Evolutionary conservation across 1,140 invertebrate species (phyloP).

Genomic region (Linepithema humile): DNA sequence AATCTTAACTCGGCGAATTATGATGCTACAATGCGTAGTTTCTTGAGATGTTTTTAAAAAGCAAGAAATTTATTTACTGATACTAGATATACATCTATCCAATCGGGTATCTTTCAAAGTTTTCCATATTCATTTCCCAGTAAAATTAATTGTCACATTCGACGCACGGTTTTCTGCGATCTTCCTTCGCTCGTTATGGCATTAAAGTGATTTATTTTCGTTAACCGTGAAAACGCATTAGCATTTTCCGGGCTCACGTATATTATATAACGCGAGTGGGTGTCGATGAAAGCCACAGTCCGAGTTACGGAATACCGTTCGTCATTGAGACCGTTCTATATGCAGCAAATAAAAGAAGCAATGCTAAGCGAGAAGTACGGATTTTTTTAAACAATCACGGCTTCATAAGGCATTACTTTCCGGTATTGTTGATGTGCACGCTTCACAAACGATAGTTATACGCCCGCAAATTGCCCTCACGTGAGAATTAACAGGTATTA

Average conservation of each 20-base stretch:
- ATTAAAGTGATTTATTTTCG: background rate
- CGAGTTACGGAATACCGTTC: conserved; percentile 52
- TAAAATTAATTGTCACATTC: background rate
- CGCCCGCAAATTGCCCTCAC: conserved; percentile 36
- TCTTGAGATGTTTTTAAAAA: background rate
- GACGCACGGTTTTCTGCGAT: background rate
- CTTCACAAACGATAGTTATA: conserved; percentile 38
- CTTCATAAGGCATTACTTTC: too few relatives aligned
- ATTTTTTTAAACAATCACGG: background rate
- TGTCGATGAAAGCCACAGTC: conserved; percentile 69
- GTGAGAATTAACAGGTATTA: conserved; percentile 68
- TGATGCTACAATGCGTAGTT: background rate
- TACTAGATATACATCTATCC: background rate
- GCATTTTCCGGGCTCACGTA: background rate
- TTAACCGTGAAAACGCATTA: conserved; percentile 8
- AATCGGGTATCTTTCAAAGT: background rate
- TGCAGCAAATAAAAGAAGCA: conserved; percentile 42
- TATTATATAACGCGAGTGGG: conserved; percentile 69
- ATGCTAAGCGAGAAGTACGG: background rate
- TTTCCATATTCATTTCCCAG: background rate
- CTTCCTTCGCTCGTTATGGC: background rate
- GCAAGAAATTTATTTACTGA: background rate
- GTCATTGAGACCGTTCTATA: conserved; percentile 59
- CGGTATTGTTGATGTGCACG: background rate
- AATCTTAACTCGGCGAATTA: background rate